These are phyloP conservation scores for Melanotaenia parkinsoni DNA, from an alignment of 2,797 vertebrate genomes.

Conservation along the genomic window DNA sequence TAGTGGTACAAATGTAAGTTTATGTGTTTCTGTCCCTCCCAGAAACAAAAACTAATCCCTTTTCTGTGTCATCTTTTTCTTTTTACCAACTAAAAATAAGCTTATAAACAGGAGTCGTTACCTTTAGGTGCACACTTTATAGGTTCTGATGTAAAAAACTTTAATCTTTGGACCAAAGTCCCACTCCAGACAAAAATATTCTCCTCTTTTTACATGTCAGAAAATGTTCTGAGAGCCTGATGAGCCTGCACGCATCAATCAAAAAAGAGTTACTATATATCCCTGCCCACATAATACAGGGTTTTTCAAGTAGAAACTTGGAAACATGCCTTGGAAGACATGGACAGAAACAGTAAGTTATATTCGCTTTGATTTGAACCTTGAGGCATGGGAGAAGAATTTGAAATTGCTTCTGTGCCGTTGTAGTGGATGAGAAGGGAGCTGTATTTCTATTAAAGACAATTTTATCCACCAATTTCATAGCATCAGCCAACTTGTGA, in stretches of 20 bases:
- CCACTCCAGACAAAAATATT: conserved; percentile 1
- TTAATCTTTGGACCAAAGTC: conserved; percentile 7
- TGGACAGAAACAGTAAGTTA: conserved; percentile 45
- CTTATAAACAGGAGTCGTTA: conserved; percentile 20
- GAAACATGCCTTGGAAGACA: conserved; percentile 51
- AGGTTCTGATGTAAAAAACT: conserved; percentile 24
- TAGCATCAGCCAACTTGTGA: conserved; percentile 32
- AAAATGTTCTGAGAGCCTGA: conserved; percentile 30
- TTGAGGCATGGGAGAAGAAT: conserved; percentile 41
- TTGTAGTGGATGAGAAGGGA: conserved; percentile 45
- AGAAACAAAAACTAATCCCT: conserved; percentile 24
- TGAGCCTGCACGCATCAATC: conserved; percentile 51
- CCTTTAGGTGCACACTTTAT: conserved; percentile 16
- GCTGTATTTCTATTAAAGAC: conserved; percentile 53
- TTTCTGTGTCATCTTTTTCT: conserved; percentile 10
- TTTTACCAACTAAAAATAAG: conserved; percentile 21
- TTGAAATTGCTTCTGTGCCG: conserved; percentile 41
- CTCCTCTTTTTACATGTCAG: conserved; percentile 12
- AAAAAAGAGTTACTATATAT: conserved; percentile 48
- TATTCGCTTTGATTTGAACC: conserved; percentile 60
- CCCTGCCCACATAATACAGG: conserved; percentile 51
- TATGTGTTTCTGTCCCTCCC: conserved; percentile 36
- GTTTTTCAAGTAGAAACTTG: conserved; percentile 60
- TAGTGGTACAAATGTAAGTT: conserved; percentile 52
- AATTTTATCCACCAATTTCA: conserved; percentile 42